phyloP scores from a whole-genome alignment of 2,888 invertebrate species.

The Trichogramma evanescens region DNA sequence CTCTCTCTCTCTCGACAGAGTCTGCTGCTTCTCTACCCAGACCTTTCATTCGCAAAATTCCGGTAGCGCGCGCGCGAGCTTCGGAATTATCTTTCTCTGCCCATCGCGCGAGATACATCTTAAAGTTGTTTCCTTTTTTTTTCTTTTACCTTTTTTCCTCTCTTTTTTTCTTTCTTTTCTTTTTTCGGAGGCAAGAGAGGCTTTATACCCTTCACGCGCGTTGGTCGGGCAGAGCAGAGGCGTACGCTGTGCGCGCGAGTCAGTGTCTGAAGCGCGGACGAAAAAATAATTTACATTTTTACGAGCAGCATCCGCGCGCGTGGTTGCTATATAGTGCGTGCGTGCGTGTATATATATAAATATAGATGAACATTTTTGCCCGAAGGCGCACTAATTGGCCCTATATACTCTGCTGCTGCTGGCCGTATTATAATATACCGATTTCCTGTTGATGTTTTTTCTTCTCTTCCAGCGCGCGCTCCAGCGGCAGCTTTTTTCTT shows the following conservation, averaged over 20 bases:
- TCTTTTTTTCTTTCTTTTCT: not conserved
- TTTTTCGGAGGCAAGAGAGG: not conserved
- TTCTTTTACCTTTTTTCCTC: constrained; percentile 15
- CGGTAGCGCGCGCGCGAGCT: constrained; percentile 14
- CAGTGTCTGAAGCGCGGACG: not conserved
- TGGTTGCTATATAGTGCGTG: not conserved
- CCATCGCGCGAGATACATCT: not conserved
- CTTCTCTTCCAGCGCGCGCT: not conserved
- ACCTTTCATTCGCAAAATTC: constrained; percentile 20
- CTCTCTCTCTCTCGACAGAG: not conserved
- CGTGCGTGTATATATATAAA: too few relatives aligned
- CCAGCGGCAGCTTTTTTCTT: not conserved
- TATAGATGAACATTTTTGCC: not conserved
- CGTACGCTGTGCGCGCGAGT: too few relatives aligned
- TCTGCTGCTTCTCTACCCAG: not conserved
- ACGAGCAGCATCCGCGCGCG: not conserved
- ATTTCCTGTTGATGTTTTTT: not conserved
- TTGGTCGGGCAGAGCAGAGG: too few relatives aligned
- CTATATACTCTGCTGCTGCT: too few relatives aligned
- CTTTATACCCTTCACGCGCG: too few relatives aligned
- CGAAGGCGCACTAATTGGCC: not conserved
- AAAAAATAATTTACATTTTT: constrained; percentile 15
- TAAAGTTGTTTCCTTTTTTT: not conserved
- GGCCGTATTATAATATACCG: too few relatives aligned
- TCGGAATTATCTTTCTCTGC: not conserved